Percentiles rank a stretch among this genome's conserved stretches.
These are phyloP conservation scores for Oscheius sp. DNA, from an alignment of 1,140 invertebrate species.

Conservation along the genomic window DNA sequence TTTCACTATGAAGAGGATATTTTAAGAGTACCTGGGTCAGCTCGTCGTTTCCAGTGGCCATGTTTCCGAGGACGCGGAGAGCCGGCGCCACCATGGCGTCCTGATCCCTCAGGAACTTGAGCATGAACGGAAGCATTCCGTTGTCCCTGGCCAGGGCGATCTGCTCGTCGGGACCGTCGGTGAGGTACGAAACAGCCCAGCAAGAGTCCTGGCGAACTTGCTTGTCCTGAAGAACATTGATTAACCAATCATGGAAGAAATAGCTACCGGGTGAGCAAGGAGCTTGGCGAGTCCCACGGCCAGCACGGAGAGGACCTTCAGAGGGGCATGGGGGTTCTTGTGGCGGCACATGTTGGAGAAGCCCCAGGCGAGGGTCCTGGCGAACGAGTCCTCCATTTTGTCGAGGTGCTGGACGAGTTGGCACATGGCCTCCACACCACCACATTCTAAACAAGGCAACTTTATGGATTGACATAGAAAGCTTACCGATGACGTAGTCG, in stretches of 20 bases:
- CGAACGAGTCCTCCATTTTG: conserved; percentile 24
- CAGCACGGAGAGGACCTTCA: conserved; percentile 30
- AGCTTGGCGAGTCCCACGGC: conserved; percentile 20
- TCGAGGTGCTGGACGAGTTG: conserved; percentile 23
- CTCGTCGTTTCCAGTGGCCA: conserved; percentile 40
- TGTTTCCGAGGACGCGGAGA: conserved; percentile 40
- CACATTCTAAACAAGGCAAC: conserved; percentile 1
- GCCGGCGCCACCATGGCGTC: conserved; percentile 38
- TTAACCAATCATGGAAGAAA: too few species aligned
- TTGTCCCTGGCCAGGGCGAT: conserved; percentile 26
- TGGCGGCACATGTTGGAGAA: conserved; percentile 47
- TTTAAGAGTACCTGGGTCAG: conserved; percentile 36
- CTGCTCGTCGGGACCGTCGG: conserved; percentile 46
- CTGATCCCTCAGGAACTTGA: conserved; percentile 16
- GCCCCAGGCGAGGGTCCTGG: conserved; percentile 41
- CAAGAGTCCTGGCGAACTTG: conserved; percentile 40
- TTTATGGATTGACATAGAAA: too few species aligned
- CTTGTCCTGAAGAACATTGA: too few species aligned
- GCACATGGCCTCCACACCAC: conserved; percentile 37
- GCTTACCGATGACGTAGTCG: conserved; percentile 36
- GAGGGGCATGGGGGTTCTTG: conserved; percentile 41
- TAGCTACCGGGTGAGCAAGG: background rate
- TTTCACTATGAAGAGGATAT: background rate
- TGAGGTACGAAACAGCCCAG: conserved; percentile 47
- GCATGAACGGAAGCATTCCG: conserved; percentile 22